Conservation (phyloP, 2,888 invertebrate genomes). For the Lasioglossum leucozonium region DNA sequence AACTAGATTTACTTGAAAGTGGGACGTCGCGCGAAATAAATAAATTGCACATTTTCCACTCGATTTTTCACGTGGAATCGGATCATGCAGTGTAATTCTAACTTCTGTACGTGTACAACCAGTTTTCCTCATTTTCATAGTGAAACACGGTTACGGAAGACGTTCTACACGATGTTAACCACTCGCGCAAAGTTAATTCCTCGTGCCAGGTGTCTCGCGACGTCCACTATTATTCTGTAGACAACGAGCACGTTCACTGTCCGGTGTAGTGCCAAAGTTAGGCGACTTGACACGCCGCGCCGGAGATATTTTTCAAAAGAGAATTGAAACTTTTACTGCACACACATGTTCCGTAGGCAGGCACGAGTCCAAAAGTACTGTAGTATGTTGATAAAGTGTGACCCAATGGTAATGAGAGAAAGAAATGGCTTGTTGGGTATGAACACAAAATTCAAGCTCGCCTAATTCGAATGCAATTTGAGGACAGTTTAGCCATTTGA, state of each 20-base stretch:
- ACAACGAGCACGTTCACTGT: slow-evolving; percentile 1
- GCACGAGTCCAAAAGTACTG: background rate
- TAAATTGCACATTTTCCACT: background rate
- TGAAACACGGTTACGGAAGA: background rate
- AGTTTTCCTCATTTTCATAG: background rate
- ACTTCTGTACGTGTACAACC: background rate
- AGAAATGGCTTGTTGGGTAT: background rate
- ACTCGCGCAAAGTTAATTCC: background rate
- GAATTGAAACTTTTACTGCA: background rate
- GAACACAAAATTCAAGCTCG: background rate
- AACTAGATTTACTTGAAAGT: background rate
- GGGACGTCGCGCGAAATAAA: background rate
- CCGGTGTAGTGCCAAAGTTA: background rate
- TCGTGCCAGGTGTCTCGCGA: slow-evolving; percentile 2
- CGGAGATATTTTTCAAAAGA: background rate
- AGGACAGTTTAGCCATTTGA: background rate
- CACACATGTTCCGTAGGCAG: background rate
- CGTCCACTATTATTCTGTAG: background rate
- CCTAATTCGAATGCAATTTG: background rate
- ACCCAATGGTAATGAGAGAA: background rate
- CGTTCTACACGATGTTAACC: background rate
- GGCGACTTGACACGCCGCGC: background rate
- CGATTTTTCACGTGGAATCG: background rate
- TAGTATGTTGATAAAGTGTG: background rate
- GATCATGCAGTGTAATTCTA: background rate